Percentiles rank a stretch among this genome's conserved stretches.
phyloP scores from a whole-genome alignment of 2,888 invertebrate genomes.

The Drosophila neonasuta region DNA sequence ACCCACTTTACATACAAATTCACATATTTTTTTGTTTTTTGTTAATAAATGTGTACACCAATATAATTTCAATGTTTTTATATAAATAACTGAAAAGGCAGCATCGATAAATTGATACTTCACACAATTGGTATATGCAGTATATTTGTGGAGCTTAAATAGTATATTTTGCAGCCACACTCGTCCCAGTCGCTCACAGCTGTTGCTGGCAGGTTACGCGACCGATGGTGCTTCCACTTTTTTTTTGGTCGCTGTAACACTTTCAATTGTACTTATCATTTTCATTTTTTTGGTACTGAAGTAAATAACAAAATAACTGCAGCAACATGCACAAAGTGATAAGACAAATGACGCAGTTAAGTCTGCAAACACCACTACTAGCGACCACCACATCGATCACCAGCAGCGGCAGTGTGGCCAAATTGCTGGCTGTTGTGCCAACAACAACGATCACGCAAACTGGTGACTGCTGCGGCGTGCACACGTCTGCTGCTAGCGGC shows the following conservation, averaged over 20 bases:
- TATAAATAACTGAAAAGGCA: background rate
- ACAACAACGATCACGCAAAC: conserved; percentile 29
- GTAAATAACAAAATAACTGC: conserved; percentile 26
- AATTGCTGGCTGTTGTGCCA: conserved; percentile 24
- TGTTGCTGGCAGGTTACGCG: conserved; percentile 65
- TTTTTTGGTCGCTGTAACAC: conserved; percentile 17
- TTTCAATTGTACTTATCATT: conserved; percentile 13
- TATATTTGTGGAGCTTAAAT: background rate
- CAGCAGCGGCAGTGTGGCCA: background rate
- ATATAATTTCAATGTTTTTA: background rate
- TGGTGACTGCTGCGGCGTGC: conserved; percentile 56
- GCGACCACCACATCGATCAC: conserved; percentile 21
- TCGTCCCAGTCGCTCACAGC: conserved; percentile 24
- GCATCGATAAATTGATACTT: conserved; percentile 28
- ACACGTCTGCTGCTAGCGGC: conserved; percentile 65
- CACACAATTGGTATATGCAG: background rate
- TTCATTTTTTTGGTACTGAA: background rate
- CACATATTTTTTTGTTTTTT: background rate
- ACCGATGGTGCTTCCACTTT: conserved; percentile 32
- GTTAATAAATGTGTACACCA: background rate
- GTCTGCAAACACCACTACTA: conserved; percentile 46
- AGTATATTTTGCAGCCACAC: background rate
- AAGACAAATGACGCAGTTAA: conserved; percentile 56
- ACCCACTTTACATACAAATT: background rate
- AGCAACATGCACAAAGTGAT: conserved; percentile 57